Percentiles rank a stretch among this genome's conserved stretches.
These are phyloP conservation scores for Setipinna tenuifilis DNA, from an alignment of 2,797 vertebrate species.

Conservation along the genomic window DNA sequence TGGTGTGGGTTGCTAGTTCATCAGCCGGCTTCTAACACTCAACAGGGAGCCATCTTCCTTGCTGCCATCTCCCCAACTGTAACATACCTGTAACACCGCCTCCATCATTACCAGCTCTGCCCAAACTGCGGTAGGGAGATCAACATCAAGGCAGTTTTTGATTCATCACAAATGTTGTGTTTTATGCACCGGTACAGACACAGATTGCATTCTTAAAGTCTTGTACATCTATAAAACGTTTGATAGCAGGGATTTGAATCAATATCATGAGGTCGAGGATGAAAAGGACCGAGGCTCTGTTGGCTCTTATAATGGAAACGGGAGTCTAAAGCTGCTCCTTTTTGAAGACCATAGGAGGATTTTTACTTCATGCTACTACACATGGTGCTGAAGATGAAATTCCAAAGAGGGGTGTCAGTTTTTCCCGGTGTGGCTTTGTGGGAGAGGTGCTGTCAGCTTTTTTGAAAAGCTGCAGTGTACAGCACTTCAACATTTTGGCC, in stretches of 20 bases:
- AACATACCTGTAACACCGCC: neutral
- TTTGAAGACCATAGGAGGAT: neutral
- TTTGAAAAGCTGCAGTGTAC: neutral
- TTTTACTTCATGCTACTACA: neutral
- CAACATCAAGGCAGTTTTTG: neutral
- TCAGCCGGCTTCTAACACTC: neutral
- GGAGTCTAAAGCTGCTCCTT: neutral
- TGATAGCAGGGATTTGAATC: neutral
- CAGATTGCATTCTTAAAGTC: neutral
- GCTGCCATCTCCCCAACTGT: neutral
- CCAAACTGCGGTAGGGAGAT: neutral
- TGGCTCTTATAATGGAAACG: neutral
- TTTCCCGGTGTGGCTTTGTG: neutral
- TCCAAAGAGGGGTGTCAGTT: neutral
- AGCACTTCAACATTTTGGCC: neutral
- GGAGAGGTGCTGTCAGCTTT: neutral
- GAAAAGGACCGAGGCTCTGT: neutral
- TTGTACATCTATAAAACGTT: neutral
- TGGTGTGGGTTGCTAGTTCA: constrained; percentile 9
- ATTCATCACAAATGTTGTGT: neutral
- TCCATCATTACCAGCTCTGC: neutral
- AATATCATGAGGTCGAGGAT: neutral
- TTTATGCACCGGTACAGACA: neutral
- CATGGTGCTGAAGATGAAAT: too few species aligned
- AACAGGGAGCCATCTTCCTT: neutral